Conservation (phyloP, 2,888 invertebrate genomes). For the Pterobdella sp. region DNA sequence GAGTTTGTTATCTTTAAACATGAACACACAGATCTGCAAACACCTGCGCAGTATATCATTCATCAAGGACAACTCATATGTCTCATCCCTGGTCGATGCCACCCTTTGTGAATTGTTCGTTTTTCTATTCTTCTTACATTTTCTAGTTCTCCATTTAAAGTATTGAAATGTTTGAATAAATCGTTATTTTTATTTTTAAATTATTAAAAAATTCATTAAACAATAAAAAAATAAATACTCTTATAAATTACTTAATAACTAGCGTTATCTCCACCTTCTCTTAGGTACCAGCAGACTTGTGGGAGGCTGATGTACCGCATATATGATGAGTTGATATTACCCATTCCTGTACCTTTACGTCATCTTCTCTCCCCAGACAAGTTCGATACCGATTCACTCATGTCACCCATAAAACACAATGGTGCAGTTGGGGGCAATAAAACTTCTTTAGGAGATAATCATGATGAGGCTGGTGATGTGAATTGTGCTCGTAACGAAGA, state of each 20-base stretch:
- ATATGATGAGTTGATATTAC: slow-evolving; percentile 17
- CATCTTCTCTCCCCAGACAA: slow-evolving; percentile 26
- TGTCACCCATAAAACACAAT: background rate
- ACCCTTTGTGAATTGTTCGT: slow-evolving; percentile 9
- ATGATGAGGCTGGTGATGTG: background rate
- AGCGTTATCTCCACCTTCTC: no score
- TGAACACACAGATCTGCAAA: no score
- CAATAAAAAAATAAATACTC: background rate
- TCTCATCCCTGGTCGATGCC: slow-evolving; percentile 8
- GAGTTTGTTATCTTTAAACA: no score
- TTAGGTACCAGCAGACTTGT: slow-evolving; percentile 17
- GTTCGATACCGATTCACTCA: slow-evolving; percentile 10
- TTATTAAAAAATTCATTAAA: background rate
- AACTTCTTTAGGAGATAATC: background rate
- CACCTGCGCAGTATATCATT: slow-evolving; percentile 19
- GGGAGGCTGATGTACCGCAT: slow-evolving; percentile 21
- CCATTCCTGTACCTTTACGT: slow-evolving; percentile 13
- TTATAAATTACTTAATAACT: background rate
- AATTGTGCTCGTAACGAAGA: background rate
- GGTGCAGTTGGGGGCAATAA: background rate
- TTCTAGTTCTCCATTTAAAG: no score
- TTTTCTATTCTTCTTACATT: background rate
- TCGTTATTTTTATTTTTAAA: no score
- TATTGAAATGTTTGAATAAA: no score
- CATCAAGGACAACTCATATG: slow-evolving; percentile 4